Percentiles rank a stretch among this genome's conserved stretches.
phyloP scores from a whole-genome alignment of 1,140 invertebrate genomes.

The Scylla paramamosain region DNA sequence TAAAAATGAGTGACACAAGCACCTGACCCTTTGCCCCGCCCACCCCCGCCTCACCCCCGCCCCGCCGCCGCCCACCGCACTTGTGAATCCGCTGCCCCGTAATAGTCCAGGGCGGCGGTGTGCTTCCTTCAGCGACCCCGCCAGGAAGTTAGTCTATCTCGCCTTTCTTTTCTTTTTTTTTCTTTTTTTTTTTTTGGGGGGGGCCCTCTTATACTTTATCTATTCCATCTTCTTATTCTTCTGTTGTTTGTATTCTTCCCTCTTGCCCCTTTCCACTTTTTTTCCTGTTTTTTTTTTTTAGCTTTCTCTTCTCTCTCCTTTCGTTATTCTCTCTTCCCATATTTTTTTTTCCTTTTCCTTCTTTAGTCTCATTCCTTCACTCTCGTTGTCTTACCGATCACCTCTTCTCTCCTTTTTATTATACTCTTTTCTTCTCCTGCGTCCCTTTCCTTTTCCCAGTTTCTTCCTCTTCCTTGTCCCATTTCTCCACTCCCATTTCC shows the following conservation, averaged over 20 bases:
- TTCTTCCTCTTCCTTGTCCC: not conserved
- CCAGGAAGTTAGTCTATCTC: not conserved
- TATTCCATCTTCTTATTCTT: not conserved
- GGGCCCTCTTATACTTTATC: not conserved
- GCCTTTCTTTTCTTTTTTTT: not conserved
- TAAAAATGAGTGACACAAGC: not conserved
- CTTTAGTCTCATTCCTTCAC: not conserved
- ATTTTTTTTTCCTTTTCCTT: not conserved
- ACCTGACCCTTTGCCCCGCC: not conserved
- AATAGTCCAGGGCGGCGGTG: not conserved
- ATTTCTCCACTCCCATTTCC: too few relatives aligned
- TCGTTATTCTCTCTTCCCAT: not conserved
- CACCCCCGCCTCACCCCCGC: not conserved
- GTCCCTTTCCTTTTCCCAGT: not conserved
- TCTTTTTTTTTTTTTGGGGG: not conserved
- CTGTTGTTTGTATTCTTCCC: not conserved
- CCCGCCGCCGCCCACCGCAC: not conserved
- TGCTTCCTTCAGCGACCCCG: too few relatives aligned
- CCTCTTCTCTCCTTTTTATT: too few relatives aligned
- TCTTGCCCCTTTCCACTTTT: not conserved
- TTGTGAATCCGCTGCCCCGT: not conserved
- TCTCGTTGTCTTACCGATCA: not conserved
- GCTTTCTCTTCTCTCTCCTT: not conserved
- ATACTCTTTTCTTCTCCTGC: not conserved
- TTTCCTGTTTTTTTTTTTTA: not conserved